phyloP scores from a whole-genome alignment of 23 tunicate genomes.

The Styela plicata region DNA sequence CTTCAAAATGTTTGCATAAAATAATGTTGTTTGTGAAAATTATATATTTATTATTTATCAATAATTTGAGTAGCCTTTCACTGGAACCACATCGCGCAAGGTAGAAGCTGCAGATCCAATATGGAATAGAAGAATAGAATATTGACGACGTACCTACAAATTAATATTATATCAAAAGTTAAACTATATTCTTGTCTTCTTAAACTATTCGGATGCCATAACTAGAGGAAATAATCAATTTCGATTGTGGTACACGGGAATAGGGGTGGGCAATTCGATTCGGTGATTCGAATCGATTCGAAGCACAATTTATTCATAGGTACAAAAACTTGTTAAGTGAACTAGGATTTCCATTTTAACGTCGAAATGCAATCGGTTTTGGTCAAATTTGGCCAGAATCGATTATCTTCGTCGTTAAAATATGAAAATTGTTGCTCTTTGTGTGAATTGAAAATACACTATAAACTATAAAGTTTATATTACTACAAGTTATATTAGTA shows the following conservation, averaged over 20 bases:
- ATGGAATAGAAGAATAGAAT: slow-evolving; percentile 65
- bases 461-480: no score
- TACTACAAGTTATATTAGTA: no score
- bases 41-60: background rate
- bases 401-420: no score
- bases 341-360: no score
- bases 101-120: slow-evolving; percentile 72
- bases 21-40: background rate
- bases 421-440: no score
- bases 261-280: no score
- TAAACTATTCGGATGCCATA: background rate
- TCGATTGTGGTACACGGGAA: no score
- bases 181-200: background rate
- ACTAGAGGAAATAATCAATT: background rate
- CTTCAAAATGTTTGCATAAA: no score
- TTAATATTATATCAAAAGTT: background rate
- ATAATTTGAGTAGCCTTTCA: slow-evolving; percentile 23
- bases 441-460: no score
- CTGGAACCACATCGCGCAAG: slow-evolving; percentile 41
- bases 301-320: background rate
- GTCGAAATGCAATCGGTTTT: no score
- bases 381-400: no score
- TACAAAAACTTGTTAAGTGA: no score
- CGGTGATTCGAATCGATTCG: background rate
- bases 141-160: slow-evolving; percentile 45